phyloP scores from a whole-genome alignment of 2,113 vertebrate species.

The Cavia aperea region DNA sequence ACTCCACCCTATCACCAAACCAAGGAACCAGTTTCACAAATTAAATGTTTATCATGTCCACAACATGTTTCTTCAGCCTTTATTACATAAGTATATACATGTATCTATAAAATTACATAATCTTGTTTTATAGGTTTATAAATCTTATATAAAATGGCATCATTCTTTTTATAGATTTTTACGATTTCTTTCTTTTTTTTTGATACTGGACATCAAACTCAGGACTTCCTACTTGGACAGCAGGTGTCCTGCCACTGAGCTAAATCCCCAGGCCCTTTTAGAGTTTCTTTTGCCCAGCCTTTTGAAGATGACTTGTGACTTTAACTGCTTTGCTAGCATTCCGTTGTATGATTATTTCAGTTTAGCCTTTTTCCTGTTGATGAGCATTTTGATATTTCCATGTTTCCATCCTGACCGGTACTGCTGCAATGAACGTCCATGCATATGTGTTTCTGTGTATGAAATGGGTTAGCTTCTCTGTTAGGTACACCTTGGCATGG shows the following conservation, averaged over 20 bases:
- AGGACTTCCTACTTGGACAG: too few species aligned
- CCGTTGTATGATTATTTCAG: neutral
- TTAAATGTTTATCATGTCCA: neutral
- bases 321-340: neutral
- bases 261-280: too few species aligned
- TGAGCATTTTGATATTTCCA: neutral
- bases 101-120: conserved; percentile 19
- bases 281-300: neutral
- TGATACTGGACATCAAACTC: too few species aligned
- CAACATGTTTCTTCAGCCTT: neutral
- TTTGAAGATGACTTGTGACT: neutral
- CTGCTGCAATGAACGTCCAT: neutral
- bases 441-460: rapidly evolving
- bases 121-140: conserved; percentile 39
- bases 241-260: too few species aligned
- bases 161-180: conserved; percentile 14
- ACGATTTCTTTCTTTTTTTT: neutral
- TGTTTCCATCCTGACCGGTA: neutral
- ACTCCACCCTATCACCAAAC: neutral
- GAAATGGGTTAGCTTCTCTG: neutral
- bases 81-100: neutral
- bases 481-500: neutral
- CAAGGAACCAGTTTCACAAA: neutral
- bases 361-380: neutral
- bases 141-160: conserved; percentile 15